These are phyloP conservation scores for Norana najaformis DNA, from an alignment of 2,888 invertebrate genomes.

Conservation along the genomic window DNA sequence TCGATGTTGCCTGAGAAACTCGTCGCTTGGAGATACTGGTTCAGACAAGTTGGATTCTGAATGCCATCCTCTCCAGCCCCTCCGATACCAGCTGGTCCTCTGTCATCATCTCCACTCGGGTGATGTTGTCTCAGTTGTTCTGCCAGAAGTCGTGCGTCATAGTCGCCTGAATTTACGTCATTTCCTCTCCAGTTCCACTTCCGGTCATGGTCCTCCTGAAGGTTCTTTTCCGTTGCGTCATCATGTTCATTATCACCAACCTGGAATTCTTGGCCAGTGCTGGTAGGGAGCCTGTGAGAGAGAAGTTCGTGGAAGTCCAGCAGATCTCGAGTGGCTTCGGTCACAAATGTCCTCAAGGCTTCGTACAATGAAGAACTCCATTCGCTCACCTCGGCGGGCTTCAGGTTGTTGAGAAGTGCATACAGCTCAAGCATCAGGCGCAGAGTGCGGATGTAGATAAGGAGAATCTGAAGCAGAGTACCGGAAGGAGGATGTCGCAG, in stretches of 20 bases:
- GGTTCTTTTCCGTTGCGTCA: background rate
- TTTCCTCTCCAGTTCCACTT: background rate
- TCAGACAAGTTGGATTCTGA: background rate
- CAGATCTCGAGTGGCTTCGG: background rate
- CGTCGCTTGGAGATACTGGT: background rate
- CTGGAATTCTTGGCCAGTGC: background rate
- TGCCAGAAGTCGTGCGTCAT: background rate
- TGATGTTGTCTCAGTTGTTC: background rate
- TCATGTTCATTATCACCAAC: background rate
- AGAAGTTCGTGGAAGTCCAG: background rate
- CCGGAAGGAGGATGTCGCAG: background rate
- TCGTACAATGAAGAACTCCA: background rate
- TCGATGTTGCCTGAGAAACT: background rate
- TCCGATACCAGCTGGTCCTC: background rate
- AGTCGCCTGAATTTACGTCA: background rate
- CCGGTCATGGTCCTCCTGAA: background rate
- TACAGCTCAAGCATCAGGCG: background rate
- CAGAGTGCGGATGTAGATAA: background rate
- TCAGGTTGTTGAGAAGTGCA: background rate
- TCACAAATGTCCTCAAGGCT: background rate
- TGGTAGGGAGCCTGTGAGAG: background rate
- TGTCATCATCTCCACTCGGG: background rate
- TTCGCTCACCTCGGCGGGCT: background rate
- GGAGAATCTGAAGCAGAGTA: background rate
- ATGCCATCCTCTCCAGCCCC: background rate